Percentiles rank a stretch among this genome's conserved stretches.
These are phyloP conservation scores for Cryptomyrus ogoouensis DNA, from an alignment of 2,113 vertebrate genomes.

Conservation along the genomic window DNA sequence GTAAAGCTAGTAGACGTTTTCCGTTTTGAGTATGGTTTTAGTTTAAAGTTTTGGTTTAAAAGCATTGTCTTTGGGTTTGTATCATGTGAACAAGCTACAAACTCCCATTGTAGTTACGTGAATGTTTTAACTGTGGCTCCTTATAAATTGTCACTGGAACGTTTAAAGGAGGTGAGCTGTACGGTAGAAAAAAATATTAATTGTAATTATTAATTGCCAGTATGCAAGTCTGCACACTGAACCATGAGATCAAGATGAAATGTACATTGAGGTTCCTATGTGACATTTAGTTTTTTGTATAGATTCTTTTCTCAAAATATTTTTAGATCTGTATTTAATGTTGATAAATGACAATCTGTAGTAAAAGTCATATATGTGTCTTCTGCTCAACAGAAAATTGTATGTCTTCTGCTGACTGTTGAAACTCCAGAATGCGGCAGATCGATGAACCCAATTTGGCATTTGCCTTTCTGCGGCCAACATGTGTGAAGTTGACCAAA, in stretches of 20 bases:
- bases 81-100: not conserved
- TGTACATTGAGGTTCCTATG: not conserved
- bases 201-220: not conserved
- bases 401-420: not conserved
- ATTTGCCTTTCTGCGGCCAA: slow-evolving; percentile 78
- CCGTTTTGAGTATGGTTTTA: not conserved
- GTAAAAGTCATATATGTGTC: not conserved
- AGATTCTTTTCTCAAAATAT: not conserved
- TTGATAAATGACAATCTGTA: not conserved
- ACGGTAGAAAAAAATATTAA: not conserved
- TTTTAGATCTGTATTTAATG: not conserved
- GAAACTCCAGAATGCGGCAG: slow-evolving; percentile 59
- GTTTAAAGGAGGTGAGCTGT: not conserved
- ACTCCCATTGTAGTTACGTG: not conserved
- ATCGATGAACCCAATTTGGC: slow-evolving; percentile 78
- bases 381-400: not conserved
- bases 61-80: not conserved
- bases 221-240: not conserved
- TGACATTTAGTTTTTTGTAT: not conserved
- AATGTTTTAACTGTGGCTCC: not conserved
- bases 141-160: not conserved
- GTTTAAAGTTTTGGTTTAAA: not conserved
- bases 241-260: not conserved
- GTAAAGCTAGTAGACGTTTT: not conserved
- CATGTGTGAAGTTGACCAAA: slow-evolving; percentile 77